Base-by-base conservation (phyloP, 2,113 vertebrate genomes). In the Synodontis membranacea region DNA sequence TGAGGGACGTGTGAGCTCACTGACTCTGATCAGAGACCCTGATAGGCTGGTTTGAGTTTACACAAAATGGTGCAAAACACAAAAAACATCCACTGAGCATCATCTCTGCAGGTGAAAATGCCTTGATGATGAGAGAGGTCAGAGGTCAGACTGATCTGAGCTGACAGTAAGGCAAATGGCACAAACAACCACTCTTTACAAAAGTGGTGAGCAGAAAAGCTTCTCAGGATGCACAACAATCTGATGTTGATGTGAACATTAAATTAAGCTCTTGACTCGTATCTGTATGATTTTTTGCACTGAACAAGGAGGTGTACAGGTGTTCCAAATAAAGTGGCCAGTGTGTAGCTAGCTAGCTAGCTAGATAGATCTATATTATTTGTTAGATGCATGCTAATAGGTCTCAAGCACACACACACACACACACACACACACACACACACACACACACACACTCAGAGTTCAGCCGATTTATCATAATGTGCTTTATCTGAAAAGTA, bases 401-500 rank as follows among this genome's bases (percentile, higher is more conserved):
- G 64, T 78, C 91, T 84, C 81, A 80, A n/a, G n/a, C 79, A 66
- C 79, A 82, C 86, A 85, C 82, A 88, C 85, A 89, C 91, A 93
- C 92, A 89, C 80, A 74, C 78, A 90, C 82, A 87, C 86, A 86
- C 46, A 89, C 89, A 90, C 84, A 90, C 90, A 90, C 88, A 88
- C 91, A 89, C 90, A 92, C 87, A 91, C 91, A 92, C 93, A 86
- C 94, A 93, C 88, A 90, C 91, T 93, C 92, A 89, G 91, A 93
- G 94, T 95, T 95, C 93, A 96, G 94, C 94, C 94, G 95, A 94
- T 95, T 95, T 95, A 94, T 94, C 93, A 94, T 94, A 95, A 96
- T 95, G 94, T 95, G 94, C 94, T 95, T 95, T 94, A 95, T 95
- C 94, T 95, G 93, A 95, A 94, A 93, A 92, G 91, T 94, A 94